phyloP scores from a whole-genome alignment of 2,888 invertebrate genomes.

The Drosophila paucipuncta region DNA sequence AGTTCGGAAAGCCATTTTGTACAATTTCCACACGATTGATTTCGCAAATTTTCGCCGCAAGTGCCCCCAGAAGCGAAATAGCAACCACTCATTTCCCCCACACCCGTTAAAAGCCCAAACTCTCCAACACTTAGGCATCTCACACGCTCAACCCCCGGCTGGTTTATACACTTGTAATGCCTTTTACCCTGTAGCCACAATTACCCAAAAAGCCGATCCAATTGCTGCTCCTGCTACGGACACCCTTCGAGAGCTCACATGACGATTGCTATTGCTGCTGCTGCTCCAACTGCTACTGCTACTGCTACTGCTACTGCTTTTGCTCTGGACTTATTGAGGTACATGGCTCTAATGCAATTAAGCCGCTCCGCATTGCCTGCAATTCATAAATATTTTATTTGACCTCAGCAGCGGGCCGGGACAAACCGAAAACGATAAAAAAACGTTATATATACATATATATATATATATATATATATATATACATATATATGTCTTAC shows the following conservation, averaged over 20 bases:
- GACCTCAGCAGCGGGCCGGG: constrained; percentile 55
- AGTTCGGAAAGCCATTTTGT: constrained; percentile 74
- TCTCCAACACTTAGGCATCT: constrained; percentile 4
- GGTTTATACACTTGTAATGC: constrained; percentile 70
- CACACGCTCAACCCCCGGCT: constrained; percentile 15
- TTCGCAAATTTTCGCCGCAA: constrained; percentile 79
- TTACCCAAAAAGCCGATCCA: constrained; percentile 75
- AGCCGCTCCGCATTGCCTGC: constrained; percentile 58
- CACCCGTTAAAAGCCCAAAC: background rate
- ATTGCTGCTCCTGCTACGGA: constrained; percentile 33
- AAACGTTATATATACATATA: constrained; percentile 14
- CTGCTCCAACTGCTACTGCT: background rate
- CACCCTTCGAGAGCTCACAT: constrained; percentile 32
- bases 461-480: constrained; percentile 7
- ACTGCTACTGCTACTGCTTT: background rate
- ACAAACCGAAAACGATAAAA: constrained; percentile 29
- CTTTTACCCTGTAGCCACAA: constrained; percentile 75
- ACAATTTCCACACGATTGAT: constrained; percentile 80
- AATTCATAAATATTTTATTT: constrained; percentile 80
- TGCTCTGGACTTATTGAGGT: constrained; percentile 62
- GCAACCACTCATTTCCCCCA: constrained; percentile 5
- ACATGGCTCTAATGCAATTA: constrained; percentile 75
- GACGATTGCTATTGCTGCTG: constrained; percentile 21
- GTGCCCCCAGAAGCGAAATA: constrained; percentile 45
- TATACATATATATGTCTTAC: constrained; percentile 14